A percentile compares a stretch with the other conserved stretches of the same genome.
These are phyloP conservation scores for Crypturellus undulatus DNA, from an alignment of 2,113 vertebrate species.

Conservation along the genomic window DNA sequence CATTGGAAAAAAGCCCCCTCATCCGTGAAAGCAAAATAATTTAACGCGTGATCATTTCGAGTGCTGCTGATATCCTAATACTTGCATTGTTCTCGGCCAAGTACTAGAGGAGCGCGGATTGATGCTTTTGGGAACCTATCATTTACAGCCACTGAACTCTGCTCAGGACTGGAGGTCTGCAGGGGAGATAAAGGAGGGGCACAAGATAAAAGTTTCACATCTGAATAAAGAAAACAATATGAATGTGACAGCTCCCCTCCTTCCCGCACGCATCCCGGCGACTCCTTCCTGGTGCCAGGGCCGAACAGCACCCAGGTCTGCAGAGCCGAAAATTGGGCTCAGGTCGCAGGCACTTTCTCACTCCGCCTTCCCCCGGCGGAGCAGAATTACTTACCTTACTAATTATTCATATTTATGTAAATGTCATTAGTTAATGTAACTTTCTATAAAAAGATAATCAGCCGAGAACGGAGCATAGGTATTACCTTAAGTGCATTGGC, in stretches of 20 bases:
- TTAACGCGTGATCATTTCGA: slow-evolving; percentile 83
- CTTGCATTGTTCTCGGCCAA: slow-evolving; percentile 83
- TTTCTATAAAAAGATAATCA: slow-evolving; percentile 75
- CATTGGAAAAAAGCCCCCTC: slow-evolving; percentile 86
- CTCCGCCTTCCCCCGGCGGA: slow-evolving; percentile 21
- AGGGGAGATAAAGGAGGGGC: slow-evolving; percentile 56
- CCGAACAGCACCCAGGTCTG: background rate
- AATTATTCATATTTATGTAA: slow-evolving; percentile 73
- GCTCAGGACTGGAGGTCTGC: slow-evolving; percentile 45
- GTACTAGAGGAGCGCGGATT: slow-evolving; percentile 62
- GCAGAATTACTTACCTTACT: slow-evolving; percentile 66
- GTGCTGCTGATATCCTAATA: slow-evolving; percentile 84
- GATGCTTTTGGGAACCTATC: slow-evolving; percentile 76
- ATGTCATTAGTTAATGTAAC: slow-evolving; percentile 74
- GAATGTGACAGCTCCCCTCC: slow-evolving; percentile 5
- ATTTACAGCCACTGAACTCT: slow-evolving; percentile 76
- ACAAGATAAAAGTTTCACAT: slow-evolving; percentile 49
- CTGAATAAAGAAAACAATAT: slow-evolving; percentile 2
- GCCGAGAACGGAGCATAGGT: slow-evolving; percentile 62
- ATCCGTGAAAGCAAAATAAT: slow-evolving; percentile 92
- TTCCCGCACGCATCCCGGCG: background rate
- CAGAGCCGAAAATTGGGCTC: slow-evolving; percentile 18
- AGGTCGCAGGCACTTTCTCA: background rate
- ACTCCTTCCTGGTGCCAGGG: background rate
- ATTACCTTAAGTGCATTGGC: slow-evolving; percentile 71